Conservation (phyloP, 2,113 vertebrate species). For the Micronycteris hirsuta region DNA sequence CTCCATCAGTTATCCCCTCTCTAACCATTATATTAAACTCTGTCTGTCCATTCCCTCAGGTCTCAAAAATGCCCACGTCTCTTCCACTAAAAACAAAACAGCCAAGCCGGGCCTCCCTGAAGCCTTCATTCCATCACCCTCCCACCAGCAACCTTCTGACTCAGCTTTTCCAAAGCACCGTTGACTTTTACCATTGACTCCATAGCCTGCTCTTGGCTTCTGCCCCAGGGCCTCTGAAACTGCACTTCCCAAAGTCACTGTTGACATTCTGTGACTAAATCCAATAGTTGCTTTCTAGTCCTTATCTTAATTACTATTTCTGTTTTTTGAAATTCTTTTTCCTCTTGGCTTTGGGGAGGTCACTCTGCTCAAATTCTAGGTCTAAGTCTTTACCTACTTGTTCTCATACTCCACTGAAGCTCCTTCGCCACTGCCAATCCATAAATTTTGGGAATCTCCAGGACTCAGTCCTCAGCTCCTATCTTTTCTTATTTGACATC, state of each 20-base stretch:
- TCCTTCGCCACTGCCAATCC: not conserved
- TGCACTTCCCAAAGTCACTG: not conserved
- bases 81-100: conserved; percentile 16
- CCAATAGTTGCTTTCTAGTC: not conserved
- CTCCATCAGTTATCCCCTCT: not conserved
- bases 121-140: no score
- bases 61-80: not conserved
- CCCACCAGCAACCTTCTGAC: not conserved
- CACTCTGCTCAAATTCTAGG: not conserved
- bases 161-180: not conserved
- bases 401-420: not conserved
- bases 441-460: not conserved
- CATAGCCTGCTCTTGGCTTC: not conserved
- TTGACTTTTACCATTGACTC: not conserved
- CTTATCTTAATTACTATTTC: not conserved
- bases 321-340: not conserved
- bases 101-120: rapidly evolving
- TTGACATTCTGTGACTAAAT: not conserved
- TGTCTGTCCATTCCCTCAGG: not conserved
- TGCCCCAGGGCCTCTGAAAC: not conserved
- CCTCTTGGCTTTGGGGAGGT: not conserved
- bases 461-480: not conserved
- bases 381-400: not conserved
- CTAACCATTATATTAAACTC: not conserved
- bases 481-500: not conserved